Base-by-base conservation (phyloP, 2,888 invertebrate species). In the Endotricha flammealis region DNA sequence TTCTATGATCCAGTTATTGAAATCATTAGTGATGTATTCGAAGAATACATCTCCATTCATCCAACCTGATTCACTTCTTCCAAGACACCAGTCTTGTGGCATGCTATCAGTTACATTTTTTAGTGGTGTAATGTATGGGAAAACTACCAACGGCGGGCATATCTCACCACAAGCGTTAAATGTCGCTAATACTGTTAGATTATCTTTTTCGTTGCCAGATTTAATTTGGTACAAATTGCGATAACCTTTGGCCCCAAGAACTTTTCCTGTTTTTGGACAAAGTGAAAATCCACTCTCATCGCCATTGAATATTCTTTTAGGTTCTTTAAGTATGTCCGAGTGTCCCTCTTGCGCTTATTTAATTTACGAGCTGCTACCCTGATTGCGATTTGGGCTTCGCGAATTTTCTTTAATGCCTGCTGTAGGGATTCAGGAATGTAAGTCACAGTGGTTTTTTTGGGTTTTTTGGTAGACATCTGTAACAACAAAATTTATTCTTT, bases 161-260 rank as follows among this genome's bases (percentile, higher is more conserved):
- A 53, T 38, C 11, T 52, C 24, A 2, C 59, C 44, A 42, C 10
- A 23, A 5, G 62, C 64, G 30, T 40, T 39, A 29, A 61, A 51
- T 6, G 38, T 43, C 7, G 57, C 31, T 7, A 63, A 28, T 1
- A 61, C 57, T 3, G 63, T 64, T n/a, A 64, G 6, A 20, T 41
- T 53, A 8, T 55, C 57, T 46, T 63, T 64, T 39, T 60, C 58
- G 11, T 51, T 55, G 2, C 50, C 23, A 24, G 44, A 10, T 23
- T 31, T 29, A 41, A 46, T 35, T 25, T 41, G 36, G 32, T 39
- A 37, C 6, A 44, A 10, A 27, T 41, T 51, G 27, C 33, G 41
- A 10, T 24, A 42, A 14, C 51, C 53, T 30, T 42, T 54, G 11
- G 48, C 46, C 9, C 39, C 54, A 12, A 55, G 38, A 12, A 56